Base-by-base conservation (phyloP, 2,797 vertebrate genomes). In the Gymnopithys bicolor region DNA sequence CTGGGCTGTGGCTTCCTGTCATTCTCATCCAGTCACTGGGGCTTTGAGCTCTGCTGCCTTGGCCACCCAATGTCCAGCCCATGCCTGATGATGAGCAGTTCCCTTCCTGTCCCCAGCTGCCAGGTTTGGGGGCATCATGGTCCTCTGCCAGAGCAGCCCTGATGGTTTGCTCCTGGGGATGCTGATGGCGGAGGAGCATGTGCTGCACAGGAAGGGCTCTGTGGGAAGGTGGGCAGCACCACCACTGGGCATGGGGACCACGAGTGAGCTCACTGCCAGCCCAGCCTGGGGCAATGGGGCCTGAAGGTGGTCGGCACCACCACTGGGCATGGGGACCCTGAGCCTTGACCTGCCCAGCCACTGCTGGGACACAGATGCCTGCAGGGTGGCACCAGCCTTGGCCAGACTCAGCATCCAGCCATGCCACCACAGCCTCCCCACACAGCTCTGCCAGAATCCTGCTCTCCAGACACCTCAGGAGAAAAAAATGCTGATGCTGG, bases 81-180 rank as follows among this genome's bases (percentile, higher is more conserved):
- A 8, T 49, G 70, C 27, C 5, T 1, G 24, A n/a, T 0, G 21
- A 32, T 0, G 2, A 63, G 48, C 37, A 21, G 28, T 1, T 58
- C 18, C 41, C 51, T 24, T 35, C 19, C 35, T 32, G 48, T 51
- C 22, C 63, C 32, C 60, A 23, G 30, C 30, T 16, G 10, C 17
- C 43, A 13, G 11, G 11, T 21, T 10, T 19, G 23, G 60, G 33
- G 7, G 8, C 10, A 77, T 19, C 0, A 0, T 2, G 10, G 32
- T 56, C 6, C 25, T 30, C 39, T 33, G 68, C 27, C 10, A 4
- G 43, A 16, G 56, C 3, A 9, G 18, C 11, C 59, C 25, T 0
- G 0, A 27, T 10, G 37, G 2, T 23, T 28, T 70, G 71, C 27
- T 33, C 19, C 11, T 33, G 17, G 10, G 2, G 4, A 18, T 13